A percentile compares a stretch with the other conserved stretches of the same genome.
Conservation (phyloP, 2,113 vertebrate genomes). For the Anseranas semipalmata region DNA sequence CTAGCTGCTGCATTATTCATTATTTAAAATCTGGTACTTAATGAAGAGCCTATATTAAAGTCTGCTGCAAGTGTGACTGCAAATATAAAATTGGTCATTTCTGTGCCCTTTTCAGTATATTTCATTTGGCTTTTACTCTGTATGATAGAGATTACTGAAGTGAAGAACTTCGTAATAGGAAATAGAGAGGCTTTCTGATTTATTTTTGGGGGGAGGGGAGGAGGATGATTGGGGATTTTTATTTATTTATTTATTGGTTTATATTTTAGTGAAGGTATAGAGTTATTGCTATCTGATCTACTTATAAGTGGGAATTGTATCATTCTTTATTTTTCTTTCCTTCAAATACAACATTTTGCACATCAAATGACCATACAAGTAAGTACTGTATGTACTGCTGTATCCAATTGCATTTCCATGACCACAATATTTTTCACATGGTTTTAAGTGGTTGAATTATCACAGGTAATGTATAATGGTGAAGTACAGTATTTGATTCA, state of each 20-base stretch:
- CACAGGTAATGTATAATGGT: accelerated
- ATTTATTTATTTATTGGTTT: neutral
- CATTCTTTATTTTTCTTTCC: neutral
- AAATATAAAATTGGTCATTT: neutral
- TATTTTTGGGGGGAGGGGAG: neutral
- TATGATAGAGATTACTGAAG: neutral
- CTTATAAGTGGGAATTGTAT: neutral
- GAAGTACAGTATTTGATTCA: neutral
- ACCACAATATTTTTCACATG: neutral
- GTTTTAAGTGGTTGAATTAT: neutral
- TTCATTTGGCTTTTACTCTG: neutral
- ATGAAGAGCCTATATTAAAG: neutral
- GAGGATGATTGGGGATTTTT: no score
- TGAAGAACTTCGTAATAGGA: neutral
- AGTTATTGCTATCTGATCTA: neutral
- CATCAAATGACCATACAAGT: neutral
- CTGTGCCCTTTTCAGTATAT: neutral
- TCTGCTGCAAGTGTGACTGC: neutral
- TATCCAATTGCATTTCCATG: neutral
- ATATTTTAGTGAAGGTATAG: neutral
- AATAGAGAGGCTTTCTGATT: neutral
- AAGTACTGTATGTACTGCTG: neutral
- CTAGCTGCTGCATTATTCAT: neutral
- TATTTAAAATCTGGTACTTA: neutral
- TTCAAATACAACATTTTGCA: neutral